Percentiles rank a stretch among this genome's conserved stretches.
These are phyloP conservation scores for Pteropus alecto DNA, from an alignment of 2,113 vertebrate species.

Conservation along the genomic window DNA sequence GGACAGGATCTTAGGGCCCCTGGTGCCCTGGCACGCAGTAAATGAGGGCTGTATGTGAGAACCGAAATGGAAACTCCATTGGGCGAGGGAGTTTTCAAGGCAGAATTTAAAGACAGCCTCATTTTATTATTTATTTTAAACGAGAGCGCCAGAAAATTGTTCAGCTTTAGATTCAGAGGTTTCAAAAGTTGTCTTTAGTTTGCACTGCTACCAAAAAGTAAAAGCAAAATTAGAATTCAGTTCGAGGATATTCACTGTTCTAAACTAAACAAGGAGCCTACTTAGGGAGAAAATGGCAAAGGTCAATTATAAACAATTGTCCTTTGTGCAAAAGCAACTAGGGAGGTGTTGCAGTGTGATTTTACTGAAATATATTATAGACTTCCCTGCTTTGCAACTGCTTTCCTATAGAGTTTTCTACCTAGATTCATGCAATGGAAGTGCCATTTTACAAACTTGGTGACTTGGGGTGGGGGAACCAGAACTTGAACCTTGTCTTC, in stretches of 20 bases:
- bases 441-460: neutral
- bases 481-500: neutral
- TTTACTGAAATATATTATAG: neutral
- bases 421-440: neutral
- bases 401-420: neutral
- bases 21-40: neutral
- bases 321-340: neutral
- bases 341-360: neutral
- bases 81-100: neutral
- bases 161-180: neutral
- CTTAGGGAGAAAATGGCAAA: neutral
- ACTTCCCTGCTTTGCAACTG: neutral
- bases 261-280: neutral
- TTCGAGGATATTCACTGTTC: neutral
- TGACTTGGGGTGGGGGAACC: neutral
- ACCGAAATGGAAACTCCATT: neutral
- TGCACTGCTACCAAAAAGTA: neutral
- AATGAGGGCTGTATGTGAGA: neutral
- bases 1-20: neutral
- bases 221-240: neutral
- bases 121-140: slow-evolving; percentile 2
- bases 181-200: neutral
- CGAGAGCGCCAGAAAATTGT: neutral
- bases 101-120: neutral
- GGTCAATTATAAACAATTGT: neutral